Conservation (phyloP, 2,888 invertebrate species). For the Stictocephala bisonia region DNA sequence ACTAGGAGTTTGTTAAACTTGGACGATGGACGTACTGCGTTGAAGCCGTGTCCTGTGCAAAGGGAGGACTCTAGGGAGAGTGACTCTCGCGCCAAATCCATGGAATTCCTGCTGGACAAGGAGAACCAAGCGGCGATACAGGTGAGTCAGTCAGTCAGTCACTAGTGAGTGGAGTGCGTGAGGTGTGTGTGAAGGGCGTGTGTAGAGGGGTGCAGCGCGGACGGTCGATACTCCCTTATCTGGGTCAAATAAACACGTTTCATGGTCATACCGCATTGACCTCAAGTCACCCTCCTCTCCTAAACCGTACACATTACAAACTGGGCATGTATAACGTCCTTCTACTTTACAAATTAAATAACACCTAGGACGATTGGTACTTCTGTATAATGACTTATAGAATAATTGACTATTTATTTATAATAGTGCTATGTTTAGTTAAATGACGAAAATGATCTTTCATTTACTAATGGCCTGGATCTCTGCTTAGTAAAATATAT, state of each 20-base stretch:
- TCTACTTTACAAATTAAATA: no score
- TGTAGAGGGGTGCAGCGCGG: background rate
- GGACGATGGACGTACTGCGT: constrained; percentile 65
- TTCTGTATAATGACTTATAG: no score
- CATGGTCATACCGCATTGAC: constrained; percentile 21
- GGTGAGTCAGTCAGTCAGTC: constrained; percentile 66
- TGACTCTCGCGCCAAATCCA: constrained; percentile 76
- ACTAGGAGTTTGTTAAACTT: constrained; percentile 77
- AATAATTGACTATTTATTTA: no score
- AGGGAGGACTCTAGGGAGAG: constrained; percentile 61
- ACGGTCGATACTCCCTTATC: constrained; percentile 16
- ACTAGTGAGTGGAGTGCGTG: background rate
- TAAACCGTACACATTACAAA: no score
- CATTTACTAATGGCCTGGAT: no score
- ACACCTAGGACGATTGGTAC: no score
- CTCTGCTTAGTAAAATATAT: no score
- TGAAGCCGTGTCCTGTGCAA: constrained; percentile 66
- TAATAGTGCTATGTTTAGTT: no score
- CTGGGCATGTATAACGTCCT: no score
- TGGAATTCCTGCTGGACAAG: constrained; percentile 95
- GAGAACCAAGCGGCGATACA: constrained; percentile 88
- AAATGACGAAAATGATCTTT: no score
- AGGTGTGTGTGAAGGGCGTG: background rate
- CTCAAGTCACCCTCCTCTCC: no score
- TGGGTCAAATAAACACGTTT: constrained; percentile 40